Evolutionary conservation across 2,797 vertebrate species (phyloP).

Genomic region (Apodemus agrarius): DNA sequence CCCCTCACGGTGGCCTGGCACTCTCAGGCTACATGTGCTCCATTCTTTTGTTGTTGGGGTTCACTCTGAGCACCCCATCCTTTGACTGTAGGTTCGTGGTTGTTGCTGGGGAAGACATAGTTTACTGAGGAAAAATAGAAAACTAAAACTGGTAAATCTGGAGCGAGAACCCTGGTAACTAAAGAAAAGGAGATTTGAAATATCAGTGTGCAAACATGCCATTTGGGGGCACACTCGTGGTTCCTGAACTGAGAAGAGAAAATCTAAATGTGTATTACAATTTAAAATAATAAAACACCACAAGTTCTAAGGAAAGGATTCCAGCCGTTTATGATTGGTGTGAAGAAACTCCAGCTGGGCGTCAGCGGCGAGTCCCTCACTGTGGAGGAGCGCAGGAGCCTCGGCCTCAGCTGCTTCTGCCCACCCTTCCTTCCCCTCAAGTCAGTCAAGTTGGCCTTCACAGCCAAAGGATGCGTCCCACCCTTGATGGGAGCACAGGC

Average conservation of each 20-base stretch:
- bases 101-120: background rate
- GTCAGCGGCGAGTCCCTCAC: fast-evolving
- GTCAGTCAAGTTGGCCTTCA: background rate
- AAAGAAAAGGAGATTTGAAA: background rate
- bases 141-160: background rate
- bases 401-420: background rate
- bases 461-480: fast-evolving
- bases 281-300: background rate
- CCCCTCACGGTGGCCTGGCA: background rate
- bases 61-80: background rate
- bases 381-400: background rate
- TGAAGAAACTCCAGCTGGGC: background rate
- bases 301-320: background rate
- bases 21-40: background rate
- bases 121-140: background rate
- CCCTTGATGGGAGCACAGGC: background rate
- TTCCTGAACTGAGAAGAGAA: background rate
- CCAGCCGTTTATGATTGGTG: background rate
- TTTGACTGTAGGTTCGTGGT: background rate
- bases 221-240: background rate
- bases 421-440: too few species aligned
- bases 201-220: background rate
- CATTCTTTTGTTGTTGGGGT: background rate
- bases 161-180: background rate
- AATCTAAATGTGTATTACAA: background rate